Evolutionary conservation across 2,113 vertebrate genomes (phyloP).

Genomic region (Physeter macrocephalus): DNA sequence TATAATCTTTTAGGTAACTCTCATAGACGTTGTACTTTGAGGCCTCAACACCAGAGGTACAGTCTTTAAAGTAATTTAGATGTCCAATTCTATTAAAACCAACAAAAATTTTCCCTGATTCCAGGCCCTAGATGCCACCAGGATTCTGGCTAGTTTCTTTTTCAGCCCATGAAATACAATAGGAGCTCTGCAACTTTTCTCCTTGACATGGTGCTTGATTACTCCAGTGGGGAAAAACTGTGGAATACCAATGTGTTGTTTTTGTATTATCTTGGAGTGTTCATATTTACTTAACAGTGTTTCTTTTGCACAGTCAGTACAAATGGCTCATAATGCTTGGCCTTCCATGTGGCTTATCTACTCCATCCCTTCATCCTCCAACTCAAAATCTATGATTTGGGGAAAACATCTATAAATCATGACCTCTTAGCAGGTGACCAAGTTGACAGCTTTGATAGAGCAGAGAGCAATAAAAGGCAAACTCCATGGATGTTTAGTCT

Average conservation of each 20-base stretch:
- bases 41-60: accelerated
- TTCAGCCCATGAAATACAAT: background rate
- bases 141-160: background rate
- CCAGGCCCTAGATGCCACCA: background rate
- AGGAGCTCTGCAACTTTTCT: background rate
- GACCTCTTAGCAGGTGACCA: background rate
- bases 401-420: background rate
- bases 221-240: background rate
- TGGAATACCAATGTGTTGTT: background rate
- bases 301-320: background rate
- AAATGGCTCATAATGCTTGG: background rate
- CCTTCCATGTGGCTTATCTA: background rate
- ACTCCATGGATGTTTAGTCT: background rate
- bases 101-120: background rate
- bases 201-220: background rate
- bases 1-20: background rate
- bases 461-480: background rate
- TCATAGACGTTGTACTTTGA: background rate
- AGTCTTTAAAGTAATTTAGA: background rate
- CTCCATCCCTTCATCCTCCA: background rate
- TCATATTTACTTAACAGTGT: background rate
- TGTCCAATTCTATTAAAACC: background rate
- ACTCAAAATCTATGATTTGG: background rate
- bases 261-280: background rate
- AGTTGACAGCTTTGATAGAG: background rate